Conservation (phyloP, 2,113 vertebrate species). For the Galemys pyrenaicus region DNA sequence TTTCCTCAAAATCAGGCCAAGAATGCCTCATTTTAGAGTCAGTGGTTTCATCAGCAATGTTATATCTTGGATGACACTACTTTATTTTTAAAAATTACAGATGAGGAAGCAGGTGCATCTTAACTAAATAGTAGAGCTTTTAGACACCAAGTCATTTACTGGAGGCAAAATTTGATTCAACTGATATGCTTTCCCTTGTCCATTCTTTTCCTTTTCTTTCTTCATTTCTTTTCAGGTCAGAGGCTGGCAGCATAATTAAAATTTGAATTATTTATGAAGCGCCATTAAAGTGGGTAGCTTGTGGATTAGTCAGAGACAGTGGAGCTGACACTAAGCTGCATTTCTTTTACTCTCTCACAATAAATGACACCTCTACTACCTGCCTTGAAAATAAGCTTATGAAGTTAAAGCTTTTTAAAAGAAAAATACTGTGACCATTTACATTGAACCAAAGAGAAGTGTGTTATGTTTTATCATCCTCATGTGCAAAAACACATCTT, state of each 20-base stretch:
- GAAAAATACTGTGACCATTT: background rate
- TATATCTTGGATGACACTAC: background rate
- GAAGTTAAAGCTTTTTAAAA: constrained; percentile 57
- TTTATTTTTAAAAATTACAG: constrained; percentile 47
- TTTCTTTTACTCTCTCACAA: constrained; percentile 71
- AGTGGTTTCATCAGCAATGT: background rate
- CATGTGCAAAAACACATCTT: background rate
- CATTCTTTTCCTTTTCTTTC: constrained; percentile 61
- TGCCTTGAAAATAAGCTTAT: constrained; percentile 63
- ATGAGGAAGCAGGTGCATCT: constrained; percentile 67
- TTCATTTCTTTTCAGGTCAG: constrained; percentile 83
- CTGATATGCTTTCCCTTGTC: constrained; percentile 40
- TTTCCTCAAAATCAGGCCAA: background rate
- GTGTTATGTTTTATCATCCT: background rate
- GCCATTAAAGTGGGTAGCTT: constrained; percentile 85
- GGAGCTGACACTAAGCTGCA: constrained; percentile 79
- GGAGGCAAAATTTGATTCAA: constrained; percentile 72
- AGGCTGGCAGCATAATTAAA: constrained; percentile 91
- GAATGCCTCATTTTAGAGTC: constrained; percentile 18
- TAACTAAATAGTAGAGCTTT: constrained; percentile 37
- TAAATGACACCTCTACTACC: constrained; percentile 70
- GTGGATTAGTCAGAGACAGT: constrained; percentile 85
- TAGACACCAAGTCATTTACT: constrained; percentile 69
- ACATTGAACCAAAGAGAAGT: background rate
- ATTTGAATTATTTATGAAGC: constrained; percentile 93